Evolutionary conservation across 2,113 vertebrate species (phyloP).

Genomic region (Phodopus roborovskii): DNA sequence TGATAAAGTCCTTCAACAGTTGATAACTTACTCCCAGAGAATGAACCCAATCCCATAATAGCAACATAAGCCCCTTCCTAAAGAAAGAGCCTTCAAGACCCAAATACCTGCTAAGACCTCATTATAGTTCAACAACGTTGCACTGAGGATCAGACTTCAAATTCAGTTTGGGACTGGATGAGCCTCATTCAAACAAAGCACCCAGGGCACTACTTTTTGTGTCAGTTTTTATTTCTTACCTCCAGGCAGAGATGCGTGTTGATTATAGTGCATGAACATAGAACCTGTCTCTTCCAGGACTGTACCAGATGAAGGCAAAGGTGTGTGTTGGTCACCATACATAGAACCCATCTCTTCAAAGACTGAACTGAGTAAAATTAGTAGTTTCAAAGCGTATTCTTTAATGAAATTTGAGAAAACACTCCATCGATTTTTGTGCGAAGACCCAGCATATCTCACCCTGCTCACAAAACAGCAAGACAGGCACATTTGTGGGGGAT

Average conservation of each 20-base stretch:
- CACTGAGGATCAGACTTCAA: neutral
- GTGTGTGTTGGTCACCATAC: neutral
- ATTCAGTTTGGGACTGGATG: neutral
- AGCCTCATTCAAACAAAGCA: neutral
- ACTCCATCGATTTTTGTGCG: neutral
- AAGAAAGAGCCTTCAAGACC: neutral
- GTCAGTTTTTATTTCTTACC: neutral
- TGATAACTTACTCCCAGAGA: neutral
- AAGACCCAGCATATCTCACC: neutral
- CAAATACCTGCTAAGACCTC: neutral
- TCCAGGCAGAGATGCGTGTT: neutral
- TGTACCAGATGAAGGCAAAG: neutral
- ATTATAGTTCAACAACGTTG: neutral
- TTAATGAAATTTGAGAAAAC: constrained; percentile 44
- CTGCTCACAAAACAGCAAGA: neutral
- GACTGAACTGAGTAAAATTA: constrained; percentile 1
- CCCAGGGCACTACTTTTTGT: neutral
- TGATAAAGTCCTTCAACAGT: neutral
- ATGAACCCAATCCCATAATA: neutral
- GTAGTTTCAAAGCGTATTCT: constrained; percentile 37
- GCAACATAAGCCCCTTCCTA: neutral
- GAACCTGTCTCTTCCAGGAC: constrained; percentile 39
- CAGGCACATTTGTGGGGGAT: neutral
- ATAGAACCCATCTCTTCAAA: constrained; percentile 40
- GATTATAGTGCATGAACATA: neutral